Base-by-base conservation (phyloP, 2,797 vertebrate species). In the Mormyrops boulengeri region DNA sequence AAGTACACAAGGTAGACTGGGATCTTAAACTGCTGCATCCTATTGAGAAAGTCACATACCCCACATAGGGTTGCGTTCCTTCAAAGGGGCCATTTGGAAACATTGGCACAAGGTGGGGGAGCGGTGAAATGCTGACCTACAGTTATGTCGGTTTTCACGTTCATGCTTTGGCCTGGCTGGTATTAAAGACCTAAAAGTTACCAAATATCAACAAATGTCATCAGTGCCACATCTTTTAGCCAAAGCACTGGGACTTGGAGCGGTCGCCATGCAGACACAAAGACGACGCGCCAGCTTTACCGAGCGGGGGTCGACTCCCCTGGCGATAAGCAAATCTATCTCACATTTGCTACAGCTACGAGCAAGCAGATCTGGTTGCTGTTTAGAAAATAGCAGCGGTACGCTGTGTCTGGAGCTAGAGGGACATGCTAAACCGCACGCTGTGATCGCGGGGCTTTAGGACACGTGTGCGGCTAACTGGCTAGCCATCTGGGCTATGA, bases 251-350 rank as follows among this genome's bases (percentile, higher is more conserved):
- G 30, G 30, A 73, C 66, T 73, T 38, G 69, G 69, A 38, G 34
- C 12, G 69, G 69, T 17, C 69, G 12, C 7, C 69, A 47, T 53
- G 49, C 93, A 92, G 89, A 91, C 93, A 34, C 9, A 88, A 90
- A 90, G 26, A 38, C 30, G 69, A 38, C 69, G 69, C 69, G 69
- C 30, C 30, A 38, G 62, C 62, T 77, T 38, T 77, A 38, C 30
- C 38, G 69, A 38, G 14, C 69, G 69, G 69, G 69, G 69, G 69
- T 77, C 34, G 69, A 41, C 69, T 77, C 69, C 34, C 69, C 69
- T 66, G 69, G 14, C 14, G 14, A 77, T 77, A 77, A 77, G 73
- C 73, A 82, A 19, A 47, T 41, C 38, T 34, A 22, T 4, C 77
- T n/a, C 12, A 38, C 69, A 38, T 17, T 73, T 17, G 34, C 12